Conservation (phyloP, 2,797 vertebrate species). For the Fringilla coelebs region DNA sequence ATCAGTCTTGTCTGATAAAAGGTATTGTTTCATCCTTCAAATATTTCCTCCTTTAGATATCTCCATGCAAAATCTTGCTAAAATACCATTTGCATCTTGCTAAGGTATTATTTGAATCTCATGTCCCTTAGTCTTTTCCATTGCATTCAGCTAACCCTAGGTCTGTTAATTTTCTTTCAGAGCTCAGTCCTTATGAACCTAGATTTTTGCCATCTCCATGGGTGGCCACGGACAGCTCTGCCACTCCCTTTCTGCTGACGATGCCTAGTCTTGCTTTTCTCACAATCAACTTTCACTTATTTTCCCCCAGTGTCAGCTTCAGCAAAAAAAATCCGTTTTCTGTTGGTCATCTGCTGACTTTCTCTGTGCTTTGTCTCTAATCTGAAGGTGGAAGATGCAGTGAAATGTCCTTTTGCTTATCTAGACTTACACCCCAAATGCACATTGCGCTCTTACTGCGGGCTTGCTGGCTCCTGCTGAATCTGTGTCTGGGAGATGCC, state of each 20-base stretch:
- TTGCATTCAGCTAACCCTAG: rapidly evolving
- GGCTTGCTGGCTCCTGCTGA: rapidly evolving
- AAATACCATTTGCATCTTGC: background rate
- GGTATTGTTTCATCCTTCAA: background rate
- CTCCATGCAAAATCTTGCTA: background rate
- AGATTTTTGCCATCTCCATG: background rate
- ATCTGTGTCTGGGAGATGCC: background rate
- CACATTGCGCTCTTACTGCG: background rate
- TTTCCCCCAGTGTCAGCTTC: background rate
- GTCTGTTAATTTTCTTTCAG: background rate
- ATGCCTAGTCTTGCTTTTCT: background rate
- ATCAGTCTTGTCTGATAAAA: background rate
- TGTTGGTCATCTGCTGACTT: background rate
- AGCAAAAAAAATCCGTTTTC: background rate
- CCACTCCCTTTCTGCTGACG: background rate
- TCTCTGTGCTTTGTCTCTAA: background rate
- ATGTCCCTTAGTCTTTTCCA: background rate
- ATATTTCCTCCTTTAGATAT: background rate
- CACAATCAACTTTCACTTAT: background rate
- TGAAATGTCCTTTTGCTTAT: background rate
- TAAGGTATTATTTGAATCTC: background rate
- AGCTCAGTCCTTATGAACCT: background rate
- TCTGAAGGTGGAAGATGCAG: rapidly evolving
- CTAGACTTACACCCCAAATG: background rate
- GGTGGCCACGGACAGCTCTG: background rate